phyloP scores from a whole-genome alignment of 92 coral and sea anemone species.

The Palythoa grandis region DNA sequence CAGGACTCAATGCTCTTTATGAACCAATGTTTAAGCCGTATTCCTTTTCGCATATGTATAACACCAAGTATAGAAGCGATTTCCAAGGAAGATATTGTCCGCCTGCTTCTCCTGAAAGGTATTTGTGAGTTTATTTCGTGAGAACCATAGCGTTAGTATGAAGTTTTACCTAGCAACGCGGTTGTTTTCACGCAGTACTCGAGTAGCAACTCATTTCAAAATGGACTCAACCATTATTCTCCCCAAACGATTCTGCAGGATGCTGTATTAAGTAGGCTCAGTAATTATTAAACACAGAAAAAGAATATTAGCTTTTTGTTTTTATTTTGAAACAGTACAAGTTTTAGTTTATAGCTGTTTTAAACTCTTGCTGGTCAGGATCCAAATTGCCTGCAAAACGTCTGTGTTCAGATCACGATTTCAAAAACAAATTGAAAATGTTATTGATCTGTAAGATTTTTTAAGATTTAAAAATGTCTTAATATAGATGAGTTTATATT shows the following conservation, averaged over 20 bases:
- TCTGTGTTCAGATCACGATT: no score
- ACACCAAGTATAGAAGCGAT: constrained; percentile 83
- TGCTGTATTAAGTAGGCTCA: background rate
- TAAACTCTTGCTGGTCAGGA: no score
- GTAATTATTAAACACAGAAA: no score
- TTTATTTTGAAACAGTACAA: no score
- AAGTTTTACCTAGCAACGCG: constrained; percentile 47
- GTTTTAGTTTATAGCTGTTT: no score
- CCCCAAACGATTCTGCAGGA: no score
- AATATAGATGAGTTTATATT: no score
- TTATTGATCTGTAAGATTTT: no score
- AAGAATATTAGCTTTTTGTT: no score
- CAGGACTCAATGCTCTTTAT: constrained; percentile 89
- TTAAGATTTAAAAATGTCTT: no score
- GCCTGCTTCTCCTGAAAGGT: constrained; percentile 92
- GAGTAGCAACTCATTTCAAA: background rate
- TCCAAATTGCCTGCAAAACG: no score
- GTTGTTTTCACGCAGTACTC: background rate
- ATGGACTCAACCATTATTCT: background rate
- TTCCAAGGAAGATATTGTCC: constrained; percentile 86
- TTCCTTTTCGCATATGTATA: constrained; percentile 95
- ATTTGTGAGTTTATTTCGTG: constrained; percentile 8
- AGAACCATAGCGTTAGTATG: background rate
- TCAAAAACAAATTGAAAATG: no score
- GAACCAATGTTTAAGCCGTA: constrained; percentile 94